These are phyloP conservation scores for Cataglyphis albicans DNA, from an alignment of 2,888 invertebrate genomes.

Conservation along the genomic window DNA sequence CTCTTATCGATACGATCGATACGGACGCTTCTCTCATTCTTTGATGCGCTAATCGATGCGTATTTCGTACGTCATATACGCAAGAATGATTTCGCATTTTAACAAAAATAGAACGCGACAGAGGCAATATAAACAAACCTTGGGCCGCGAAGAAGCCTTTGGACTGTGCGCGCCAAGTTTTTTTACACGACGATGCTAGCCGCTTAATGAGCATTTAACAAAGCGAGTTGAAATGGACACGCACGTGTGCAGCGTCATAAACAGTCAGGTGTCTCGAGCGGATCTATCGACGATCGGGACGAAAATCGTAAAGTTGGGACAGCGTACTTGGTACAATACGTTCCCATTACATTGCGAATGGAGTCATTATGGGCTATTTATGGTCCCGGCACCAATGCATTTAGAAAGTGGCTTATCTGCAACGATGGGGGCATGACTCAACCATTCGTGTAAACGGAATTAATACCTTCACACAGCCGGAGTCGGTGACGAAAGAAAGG, in stretches of 20 bases:
- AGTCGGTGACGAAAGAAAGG: constrained; percentile 46
- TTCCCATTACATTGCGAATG: constrained; percentile 69
- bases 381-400: constrained; percentile 77
- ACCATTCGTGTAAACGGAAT: constrained; percentile 76
- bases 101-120: constrained; percentile 7
- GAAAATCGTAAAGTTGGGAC: constrained; percentile 52
- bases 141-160: constrained; percentile 9
- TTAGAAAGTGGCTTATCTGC: constrained; percentile 81
- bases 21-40: neutral
- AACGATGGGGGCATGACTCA: constrained; percentile 79
- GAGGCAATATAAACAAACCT: constrained; percentile 30
- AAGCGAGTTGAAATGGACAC: constrained; percentile 13
- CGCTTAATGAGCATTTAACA: constrained; percentile 18
- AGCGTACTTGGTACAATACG: constrained; percentile 36
- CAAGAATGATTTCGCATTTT: neutral
- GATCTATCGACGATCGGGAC: constrained; percentile 33
- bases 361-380: constrained; percentile 80
- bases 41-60: neutral
- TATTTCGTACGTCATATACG: neutral
- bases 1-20: constrained; percentile 7
- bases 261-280: constrained; percentile 16
- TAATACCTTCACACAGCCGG: constrained; percentile 60
- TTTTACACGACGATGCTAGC: neutral
- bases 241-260: neutral
- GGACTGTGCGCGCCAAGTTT: neutral